phyloP scores from a whole-genome alignment of 2,113 vertebrate species.

The Etheostoma cragini region DNA sequence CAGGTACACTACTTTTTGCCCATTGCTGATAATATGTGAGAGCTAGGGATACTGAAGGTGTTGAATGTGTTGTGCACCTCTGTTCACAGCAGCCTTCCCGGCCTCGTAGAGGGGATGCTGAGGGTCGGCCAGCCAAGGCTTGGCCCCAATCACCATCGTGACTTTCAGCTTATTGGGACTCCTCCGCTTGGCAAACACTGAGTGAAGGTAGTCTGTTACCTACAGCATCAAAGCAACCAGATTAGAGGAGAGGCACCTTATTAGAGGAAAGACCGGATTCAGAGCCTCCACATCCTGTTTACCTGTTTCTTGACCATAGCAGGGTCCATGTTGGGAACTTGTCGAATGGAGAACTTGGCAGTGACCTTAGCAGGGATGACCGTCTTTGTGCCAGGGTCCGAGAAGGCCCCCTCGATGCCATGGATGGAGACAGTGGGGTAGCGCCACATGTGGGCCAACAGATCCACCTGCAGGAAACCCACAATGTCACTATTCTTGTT shows the following conservation, averaged over 20 bases:
- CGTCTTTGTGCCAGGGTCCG: constrained; percentile 88
- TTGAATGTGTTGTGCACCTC: constrained; percentile 78
- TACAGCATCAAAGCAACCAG: constrained; percentile 35
- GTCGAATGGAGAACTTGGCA: constrained; percentile 94
- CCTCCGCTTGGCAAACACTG: constrained; percentile 87
- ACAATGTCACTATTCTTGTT: no score
- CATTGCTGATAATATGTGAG: no score
- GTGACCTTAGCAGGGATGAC: constrained; percentile 92
- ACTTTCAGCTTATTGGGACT: constrained; percentile 90
- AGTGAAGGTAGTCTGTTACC: constrained; percentile 87
- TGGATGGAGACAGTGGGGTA: constrained; percentile 93
- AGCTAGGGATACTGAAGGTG: neutral
- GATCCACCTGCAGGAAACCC: constrained; percentile 85
- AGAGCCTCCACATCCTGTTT: constrained; percentile 6
- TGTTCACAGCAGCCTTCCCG: constrained; percentile 87
- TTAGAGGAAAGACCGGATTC: neutral
- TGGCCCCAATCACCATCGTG: constrained; percentile 85
- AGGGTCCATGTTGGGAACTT: constrained; percentile 91
- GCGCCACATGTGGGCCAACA: constrained; percentile 90
- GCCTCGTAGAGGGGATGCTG: constrained; percentile 85
- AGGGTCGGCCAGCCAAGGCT: constrained; percentile 87
- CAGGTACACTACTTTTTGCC: no score
- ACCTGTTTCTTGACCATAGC: constrained; percentile 89
- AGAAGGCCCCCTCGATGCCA: constrained; percentile 92
- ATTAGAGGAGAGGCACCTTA: neutral